Base-by-base conservation (phyloP, 2,888 invertebrate species). In the Platycnemis pennipes region DNA sequence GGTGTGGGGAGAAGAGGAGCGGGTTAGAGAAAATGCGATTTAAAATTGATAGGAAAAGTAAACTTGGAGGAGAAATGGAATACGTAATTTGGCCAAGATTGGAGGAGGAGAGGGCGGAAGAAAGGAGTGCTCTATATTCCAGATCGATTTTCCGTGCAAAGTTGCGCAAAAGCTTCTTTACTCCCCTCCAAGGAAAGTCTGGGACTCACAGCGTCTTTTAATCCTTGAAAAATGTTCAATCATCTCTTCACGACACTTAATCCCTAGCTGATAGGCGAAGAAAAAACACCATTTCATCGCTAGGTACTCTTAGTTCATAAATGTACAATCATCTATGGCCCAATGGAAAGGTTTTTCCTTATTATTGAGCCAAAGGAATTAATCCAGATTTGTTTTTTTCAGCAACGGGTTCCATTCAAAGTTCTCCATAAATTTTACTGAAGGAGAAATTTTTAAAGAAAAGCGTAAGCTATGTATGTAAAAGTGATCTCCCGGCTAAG, bases 21-120 rank as follows among this genome's bases (percentile, higher is more conserved):
- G 86, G n/a, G 46, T 44, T 44, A n/a, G 89, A 89, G 56, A 89
- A 42, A 26, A 56, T 42, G 42, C 42, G 89, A 89, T 56, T 53
- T 56, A 89, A 89, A 56, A 89, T 89, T 89, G 89, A 89, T 89
- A 44, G 63, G 44, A 91, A 91, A 91, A 91, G 91, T 91, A 91
- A 91, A 91, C 91, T 91, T 91, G 56, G 91, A 91, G 44, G 44
- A 91, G 44, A 91, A 63, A 63, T 63, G 91, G 91, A 91, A 91
- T 91, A 91, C 91, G 63, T 69, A 91, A 91, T 91, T 91, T 42
- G 63, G 63, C 63, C n/a, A 63, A 69, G 91, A 63, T 91, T 91
- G 56, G 91, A n/a, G 44, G 91, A 19, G 63, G 63, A 44, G 13
- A 13, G n/a, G 44, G 44, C 8, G 49, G n/a, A 45, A 46, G 45